Conservation (phyloP, 2,888 invertebrate species). For the Nysson spinosus region DNA sequence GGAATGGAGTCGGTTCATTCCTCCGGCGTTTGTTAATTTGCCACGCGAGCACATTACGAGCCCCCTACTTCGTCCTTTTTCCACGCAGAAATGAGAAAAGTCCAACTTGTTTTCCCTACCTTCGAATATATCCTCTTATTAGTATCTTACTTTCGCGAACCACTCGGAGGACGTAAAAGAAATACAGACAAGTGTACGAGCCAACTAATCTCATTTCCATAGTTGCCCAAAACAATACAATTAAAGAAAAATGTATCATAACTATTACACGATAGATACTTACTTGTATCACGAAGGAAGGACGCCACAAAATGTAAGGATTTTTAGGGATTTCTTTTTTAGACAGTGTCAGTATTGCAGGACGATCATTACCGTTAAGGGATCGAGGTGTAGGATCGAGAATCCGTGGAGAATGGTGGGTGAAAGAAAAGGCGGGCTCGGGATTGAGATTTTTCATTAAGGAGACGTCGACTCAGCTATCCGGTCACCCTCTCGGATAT, state of each 20-base stretch:
- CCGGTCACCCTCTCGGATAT: conserved; percentile 58
- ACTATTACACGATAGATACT: no score
- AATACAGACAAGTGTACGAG: no score
- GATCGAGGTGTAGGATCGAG: conserved; percentile 29
- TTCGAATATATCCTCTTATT: conserved; percentile 9
- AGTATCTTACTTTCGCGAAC: no score
- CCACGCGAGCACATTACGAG: conserved; percentile 62
- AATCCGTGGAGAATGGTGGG: conserved; percentile 50
- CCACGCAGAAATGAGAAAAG: conserved; percentile 61
- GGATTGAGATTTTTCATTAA: conserved; percentile 77
- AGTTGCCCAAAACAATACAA: no score
- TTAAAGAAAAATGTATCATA: no score
- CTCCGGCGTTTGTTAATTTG: conserved; percentile 66
- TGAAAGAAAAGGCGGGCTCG: conserved; percentile 57
- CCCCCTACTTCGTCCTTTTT: conserved; percentile 45
- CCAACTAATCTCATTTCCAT: no score
- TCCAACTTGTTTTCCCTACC: conserved; percentile 27
- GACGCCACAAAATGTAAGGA: no score
- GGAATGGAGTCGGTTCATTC: conserved; percentile 56
- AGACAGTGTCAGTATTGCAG: conserved; percentile 22
- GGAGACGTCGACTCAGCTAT: conserved; percentile 77
- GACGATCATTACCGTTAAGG: conserved; percentile 51
- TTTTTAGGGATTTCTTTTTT: no score
- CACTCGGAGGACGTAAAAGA: no score
- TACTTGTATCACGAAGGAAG: no score